Conservation (phyloP, 2,113 vertebrate genomes). For the Ascaphus truei region DNA sequence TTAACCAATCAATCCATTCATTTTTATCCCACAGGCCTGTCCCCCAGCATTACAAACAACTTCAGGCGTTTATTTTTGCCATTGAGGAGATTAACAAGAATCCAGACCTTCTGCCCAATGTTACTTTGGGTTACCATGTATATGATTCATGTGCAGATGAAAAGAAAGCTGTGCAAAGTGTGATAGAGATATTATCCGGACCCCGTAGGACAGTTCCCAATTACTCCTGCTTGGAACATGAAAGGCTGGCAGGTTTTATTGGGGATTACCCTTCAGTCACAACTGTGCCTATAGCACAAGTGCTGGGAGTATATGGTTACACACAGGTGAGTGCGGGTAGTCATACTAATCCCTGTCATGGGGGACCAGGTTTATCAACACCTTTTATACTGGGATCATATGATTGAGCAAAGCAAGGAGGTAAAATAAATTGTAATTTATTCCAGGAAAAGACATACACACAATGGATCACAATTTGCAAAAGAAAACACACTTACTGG, state of each 20-base stretch:
- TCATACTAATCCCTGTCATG: no score
- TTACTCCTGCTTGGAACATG: background rate
- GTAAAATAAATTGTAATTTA: no score
- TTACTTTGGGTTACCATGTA: background rate
- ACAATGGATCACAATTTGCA: no score
- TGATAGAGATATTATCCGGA: slow-evolving; percentile 5
- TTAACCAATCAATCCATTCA: no score
- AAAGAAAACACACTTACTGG: no score
- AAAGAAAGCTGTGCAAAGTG: background rate
- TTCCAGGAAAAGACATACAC: no score
- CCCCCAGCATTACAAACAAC: background rate
- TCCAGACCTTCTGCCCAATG: background rate
- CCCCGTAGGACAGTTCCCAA: background rate
- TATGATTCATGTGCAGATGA: background rate
- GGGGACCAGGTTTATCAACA: no score
- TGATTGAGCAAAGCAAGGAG: no score
- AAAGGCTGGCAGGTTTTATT: background rate
- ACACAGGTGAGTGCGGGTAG: slow-evolving; percentile 22
- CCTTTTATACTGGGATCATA: no score
- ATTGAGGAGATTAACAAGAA: background rate
- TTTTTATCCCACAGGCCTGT: no score
- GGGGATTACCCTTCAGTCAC: background rate
- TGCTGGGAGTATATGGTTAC: background rate
- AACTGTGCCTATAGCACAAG: background rate
- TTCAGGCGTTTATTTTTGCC: background rate